phyloP scores from a whole-genome alignment of 2,113 vertebrate species.

The Coreoperca whiteheadi region DNA sequence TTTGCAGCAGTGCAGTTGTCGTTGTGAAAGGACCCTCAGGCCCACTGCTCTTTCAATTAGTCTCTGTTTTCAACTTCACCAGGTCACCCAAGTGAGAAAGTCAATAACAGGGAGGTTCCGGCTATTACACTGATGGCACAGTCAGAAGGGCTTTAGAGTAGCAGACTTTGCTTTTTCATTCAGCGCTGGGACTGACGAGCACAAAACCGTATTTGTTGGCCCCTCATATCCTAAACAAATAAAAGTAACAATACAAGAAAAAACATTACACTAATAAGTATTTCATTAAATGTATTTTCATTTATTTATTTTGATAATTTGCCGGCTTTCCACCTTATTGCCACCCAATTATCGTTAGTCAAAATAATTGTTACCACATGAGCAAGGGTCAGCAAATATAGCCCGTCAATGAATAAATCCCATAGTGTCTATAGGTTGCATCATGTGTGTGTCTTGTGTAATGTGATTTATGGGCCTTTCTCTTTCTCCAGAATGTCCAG shows the following conservation, averaged over 20 bases:
- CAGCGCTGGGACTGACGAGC: background rate
- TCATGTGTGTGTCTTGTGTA: constrained; percentile 18
- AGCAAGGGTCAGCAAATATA: constrained; percentile 27
- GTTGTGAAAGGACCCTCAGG: background rate
- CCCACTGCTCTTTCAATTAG: constrained; percentile 47
- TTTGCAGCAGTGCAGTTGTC: constrained; percentile 11
- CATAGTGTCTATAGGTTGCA: constrained; percentile 11
- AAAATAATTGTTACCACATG: constrained; percentile 9
- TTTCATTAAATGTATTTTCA: background rate
- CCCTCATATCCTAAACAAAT: background rate
- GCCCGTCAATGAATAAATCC: constrained; percentile 11
- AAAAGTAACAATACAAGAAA: background rate
- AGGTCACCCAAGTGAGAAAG: constrained; percentile 42
- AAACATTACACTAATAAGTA: background rate
- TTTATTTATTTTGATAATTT: background rate
- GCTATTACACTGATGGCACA: constrained; percentile 22
- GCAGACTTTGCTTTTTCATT: constrained; percentile 11
- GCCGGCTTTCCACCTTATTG: background rate
- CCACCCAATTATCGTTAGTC: background rate
- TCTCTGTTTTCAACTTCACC: constrained; percentile 34
- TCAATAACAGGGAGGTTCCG: constrained; percentile 39
- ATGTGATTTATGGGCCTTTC: constrained; percentile 46
- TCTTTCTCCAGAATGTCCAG: constrained; percentile 23
- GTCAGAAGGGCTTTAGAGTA: constrained; percentile 1
- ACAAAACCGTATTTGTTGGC: background rate